Evolutionary conservation across 2,888 invertebrate species (phyloP).

Genomic region (Drosophila leonis): DNA sequence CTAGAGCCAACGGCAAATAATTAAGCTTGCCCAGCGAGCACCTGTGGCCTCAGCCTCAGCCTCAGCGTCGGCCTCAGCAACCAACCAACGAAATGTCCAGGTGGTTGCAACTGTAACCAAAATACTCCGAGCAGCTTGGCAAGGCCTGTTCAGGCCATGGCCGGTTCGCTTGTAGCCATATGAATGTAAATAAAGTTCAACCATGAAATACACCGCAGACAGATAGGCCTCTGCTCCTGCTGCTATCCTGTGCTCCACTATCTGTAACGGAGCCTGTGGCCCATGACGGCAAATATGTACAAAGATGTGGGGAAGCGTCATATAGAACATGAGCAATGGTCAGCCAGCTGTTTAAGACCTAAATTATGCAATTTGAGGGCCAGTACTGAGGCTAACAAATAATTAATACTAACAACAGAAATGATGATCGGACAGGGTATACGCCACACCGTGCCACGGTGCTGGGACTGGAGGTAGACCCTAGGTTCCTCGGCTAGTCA

Average conservation of each 20-base stretch:
- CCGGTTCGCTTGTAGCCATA: slow-evolving; percentile 24
- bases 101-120: slow-evolving; percentile 57
- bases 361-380: slow-evolving; percentile 41
- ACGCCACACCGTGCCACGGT: neutral
- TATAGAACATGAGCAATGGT: slow-evolving; percentile 19
- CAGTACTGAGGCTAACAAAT: slow-evolving; percentile 60
- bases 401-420: slow-evolving; percentile 70
- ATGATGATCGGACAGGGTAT: slow-evolving; percentile 43
- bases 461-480: slow-evolving; percentile 3
- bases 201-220: slow-evolving; percentile 71
- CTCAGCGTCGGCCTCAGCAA: neutral
- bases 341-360: slow-evolving; percentile 30
- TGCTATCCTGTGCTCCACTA: slow-evolving; percentile 41
- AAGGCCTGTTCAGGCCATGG: neutral
- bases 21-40: slow-evolving; percentile 71
- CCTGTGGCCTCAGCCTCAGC: slow-evolving; percentile 59
- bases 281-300: slow-evolving; percentile 14
- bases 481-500: slow-evolving; percentile 17
- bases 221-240: slow-evolving; percentile 46
- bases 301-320: slow-evolving; percentile 13
- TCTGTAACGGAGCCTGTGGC: slow-evolving; percentile 46
- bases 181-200: slow-evolving; percentile 76
- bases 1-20: slow-evolving; percentile 69
- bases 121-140: slow-evolving; percentile 9
- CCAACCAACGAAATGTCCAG: slow-evolving; percentile 16